Evolutionary conservation across 2,113 vertebrate genomes (phyloP).

Genomic region (Myotis brandtii): DNA sequence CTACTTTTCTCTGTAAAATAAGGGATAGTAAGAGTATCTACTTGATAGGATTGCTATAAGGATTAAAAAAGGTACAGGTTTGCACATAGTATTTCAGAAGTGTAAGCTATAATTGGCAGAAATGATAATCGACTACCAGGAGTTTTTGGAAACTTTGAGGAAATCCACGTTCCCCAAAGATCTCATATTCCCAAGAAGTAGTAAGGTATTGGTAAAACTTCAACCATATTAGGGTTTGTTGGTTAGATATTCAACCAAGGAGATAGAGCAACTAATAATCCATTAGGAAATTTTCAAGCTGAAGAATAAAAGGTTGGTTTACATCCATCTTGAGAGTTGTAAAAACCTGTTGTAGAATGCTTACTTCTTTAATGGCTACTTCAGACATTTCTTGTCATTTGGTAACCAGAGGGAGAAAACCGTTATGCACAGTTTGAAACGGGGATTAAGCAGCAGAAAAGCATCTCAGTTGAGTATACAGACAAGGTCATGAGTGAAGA

Average conservation of each 20-base stretch:
- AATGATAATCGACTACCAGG: background rate
- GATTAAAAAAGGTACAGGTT: constrained; percentile 10
- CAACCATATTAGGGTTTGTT: background rate
- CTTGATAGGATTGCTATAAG: background rate
- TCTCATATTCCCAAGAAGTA: background rate
- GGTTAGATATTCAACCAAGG: background rate
- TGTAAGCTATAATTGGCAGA: background rate
- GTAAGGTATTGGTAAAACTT: background rate
- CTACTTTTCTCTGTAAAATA: constrained; percentile 39
- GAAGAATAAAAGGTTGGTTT: background rate
- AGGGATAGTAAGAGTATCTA: background rate
- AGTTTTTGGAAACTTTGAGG: background rate
- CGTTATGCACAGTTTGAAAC: background rate
- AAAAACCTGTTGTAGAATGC: background rate
- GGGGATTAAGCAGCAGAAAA: background rate
- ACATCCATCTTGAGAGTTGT: background rate
- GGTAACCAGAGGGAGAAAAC: background rate
- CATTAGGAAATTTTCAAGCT: background rate
- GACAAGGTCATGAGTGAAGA: background rate
- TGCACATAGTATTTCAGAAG: background rate
- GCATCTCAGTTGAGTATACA: background rate
- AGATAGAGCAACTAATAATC: background rate
- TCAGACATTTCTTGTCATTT: background rate
- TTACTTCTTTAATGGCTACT: constrained; percentile 9
- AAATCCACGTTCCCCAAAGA: background rate